phyloP scores from a whole-genome alignment of 2,797 vertebrate species.

The Phylloscopus collybita region DNA sequence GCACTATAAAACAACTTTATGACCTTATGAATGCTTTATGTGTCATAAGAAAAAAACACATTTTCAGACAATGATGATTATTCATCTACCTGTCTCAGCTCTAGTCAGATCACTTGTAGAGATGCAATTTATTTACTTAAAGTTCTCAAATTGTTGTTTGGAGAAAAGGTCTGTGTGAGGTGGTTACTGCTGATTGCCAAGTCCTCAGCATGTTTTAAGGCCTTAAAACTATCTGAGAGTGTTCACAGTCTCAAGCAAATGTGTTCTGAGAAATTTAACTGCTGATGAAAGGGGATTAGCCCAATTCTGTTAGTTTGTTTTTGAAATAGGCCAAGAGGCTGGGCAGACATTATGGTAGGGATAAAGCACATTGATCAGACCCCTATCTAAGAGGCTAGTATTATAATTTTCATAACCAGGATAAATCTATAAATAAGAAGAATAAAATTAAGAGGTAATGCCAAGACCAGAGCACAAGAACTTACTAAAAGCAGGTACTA shows the following conservation, averaged over 20 bases:
- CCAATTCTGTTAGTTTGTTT: background rate
- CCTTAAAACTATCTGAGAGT: background rate
- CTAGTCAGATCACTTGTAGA: background rate
- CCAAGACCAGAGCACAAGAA: background rate
- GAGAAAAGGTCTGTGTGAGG: background rate
- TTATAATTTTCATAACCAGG: background rate
- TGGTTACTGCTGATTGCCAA: background rate
- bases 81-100: background rate
- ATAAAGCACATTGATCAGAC: background rate
- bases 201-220: background rate
- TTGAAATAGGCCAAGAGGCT: background rate
- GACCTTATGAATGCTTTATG: background rate
- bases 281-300: background rate
- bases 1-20: background rate
- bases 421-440: background rate
- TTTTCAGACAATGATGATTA: background rate
- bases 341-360: background rate
- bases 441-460: background rate
- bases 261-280: background rate
- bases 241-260: background rate
- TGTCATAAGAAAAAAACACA: background rate
- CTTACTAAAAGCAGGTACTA: background rate
- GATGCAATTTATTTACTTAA: background rate
- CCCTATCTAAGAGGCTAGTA: background rate
- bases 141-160: background rate